Evolutionary conservation across 2,797 vertebrate species (phyloP), one percentile per base, ranked within the genome.

Genomic region (Rousettus madagascariensis): DNA sequence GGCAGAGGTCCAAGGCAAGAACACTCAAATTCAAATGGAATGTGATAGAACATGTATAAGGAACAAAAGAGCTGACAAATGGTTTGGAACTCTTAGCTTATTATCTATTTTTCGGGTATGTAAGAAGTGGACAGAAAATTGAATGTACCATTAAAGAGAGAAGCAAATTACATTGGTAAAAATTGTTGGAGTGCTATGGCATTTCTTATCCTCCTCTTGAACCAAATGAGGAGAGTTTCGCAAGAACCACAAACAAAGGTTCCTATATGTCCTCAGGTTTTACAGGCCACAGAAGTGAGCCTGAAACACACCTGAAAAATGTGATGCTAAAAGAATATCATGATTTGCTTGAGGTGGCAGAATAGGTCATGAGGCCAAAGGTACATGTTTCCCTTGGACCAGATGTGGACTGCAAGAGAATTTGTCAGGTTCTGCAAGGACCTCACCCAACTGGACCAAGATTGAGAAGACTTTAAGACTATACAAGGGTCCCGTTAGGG

Each of bases 401-500:
- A 82, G 10, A 33, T 49, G 33, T 78, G 24, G 11, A 19, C 26
- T n/a, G 17, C 15, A 12, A 24, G 33, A 85, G 74, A 24, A 30
- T 17, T 28, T 43, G 22, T 51, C 74, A 66, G 0, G 8, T 91
- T 26, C 20, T 28, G n/a, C 49, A 55, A 28, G 8, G 6, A 38
- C 13, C 9, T 74, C 36, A 12, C 12, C 7, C 6, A n/a, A 3
- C 0, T 69, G 28, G 10, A 74, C 3, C 9, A 72, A 16, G 8
- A 51, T 1, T 86, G 43, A 79, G 26, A 61, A 82, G 19, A 41
- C 0, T 22, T n/a, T 0, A 0, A 0, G 1, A 49, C 1, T 22
- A 43, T 0, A 0, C 0, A 0, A 51, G 11, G 36, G 43, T 71
- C 17, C 8, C 13, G 0, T 51, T 41, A 75, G 19, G 26, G 8